These are phyloP conservation scores for Helogale parvula DNA, from an alignment of 2,113 vertebrate species.

Conservation along the genomic window DNA sequence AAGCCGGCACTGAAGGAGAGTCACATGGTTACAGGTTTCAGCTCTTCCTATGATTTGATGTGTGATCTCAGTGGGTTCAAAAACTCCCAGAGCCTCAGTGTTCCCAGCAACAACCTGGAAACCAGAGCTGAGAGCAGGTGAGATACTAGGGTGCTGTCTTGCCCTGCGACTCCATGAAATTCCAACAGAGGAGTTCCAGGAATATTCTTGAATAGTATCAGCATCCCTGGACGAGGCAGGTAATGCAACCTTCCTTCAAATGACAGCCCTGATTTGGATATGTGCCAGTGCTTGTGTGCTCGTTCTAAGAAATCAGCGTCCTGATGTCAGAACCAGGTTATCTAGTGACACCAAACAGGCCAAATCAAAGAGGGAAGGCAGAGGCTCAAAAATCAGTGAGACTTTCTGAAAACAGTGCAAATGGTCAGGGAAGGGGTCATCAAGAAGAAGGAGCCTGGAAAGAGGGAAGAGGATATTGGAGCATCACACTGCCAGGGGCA, in stretches of 20 bases:
- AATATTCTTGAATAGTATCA: neutral
- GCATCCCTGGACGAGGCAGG: neutral
- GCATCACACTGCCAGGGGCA: neutral
- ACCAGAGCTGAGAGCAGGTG: neutral
- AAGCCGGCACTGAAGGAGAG: neutral
- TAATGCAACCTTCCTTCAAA: neutral
- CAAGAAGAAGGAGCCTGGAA: neutral
- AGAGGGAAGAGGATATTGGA: neutral
- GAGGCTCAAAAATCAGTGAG: neutral
- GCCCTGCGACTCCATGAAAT: neutral
- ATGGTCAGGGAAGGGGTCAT: neutral
- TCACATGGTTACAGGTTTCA: neutral
- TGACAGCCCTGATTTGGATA: neutral
- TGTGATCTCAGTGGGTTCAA: neutral
- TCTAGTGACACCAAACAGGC: neutral
- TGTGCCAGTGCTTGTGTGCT: neutral
- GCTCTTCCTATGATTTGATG: neutral
- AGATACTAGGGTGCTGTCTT: neutral
- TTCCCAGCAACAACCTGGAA: neutral
- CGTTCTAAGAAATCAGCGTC: neutral
- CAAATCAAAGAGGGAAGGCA: neutral
- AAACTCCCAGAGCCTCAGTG: neutral
- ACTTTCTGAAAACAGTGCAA: neutral
- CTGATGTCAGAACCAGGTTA: neutral
- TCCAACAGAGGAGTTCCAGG: neutral